Evolutionary conservation across 1,140 invertebrate species (phyloP), one percentile per base, ranked within the genome.

Genomic region (Anthonomus grandis): DNA sequence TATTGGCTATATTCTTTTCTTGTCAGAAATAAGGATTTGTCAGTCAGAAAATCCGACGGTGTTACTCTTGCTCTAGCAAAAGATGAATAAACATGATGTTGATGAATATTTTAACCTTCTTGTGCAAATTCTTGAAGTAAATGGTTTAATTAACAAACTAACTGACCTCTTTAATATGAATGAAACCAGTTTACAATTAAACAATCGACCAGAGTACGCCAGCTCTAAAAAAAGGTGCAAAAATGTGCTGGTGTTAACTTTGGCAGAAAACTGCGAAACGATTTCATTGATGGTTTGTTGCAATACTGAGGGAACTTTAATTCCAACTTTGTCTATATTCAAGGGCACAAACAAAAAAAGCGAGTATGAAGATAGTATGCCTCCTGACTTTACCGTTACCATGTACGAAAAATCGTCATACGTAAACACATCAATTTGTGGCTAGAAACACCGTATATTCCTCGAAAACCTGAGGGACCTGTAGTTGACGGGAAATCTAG

Each of bases 351-450:
- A 67, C 41, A 64, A 68, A 54, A 70, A 68, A 37, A 31, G 62
- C 17, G 68, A 75, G 50, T 70, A 67, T 48, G 27, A 51, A 53
- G 65, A 71, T 38, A 64, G 63, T 9, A 44, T 74, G 34, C 73
- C 72, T 22, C 53, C 55, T 19, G 67, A 68, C 6, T 67, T 63
- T 17, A 22, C 51, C 23, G 62, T 70, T 13, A 67, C 56, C 13
- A 70, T 74, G 67, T 65, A 61, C 36, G 59, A 71, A 62, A 70
- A 72, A 52, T 74, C 72, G 15, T 57, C 64, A 0, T 72, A 71
- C 49, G 59, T 74, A 9, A 75, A 64, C 46, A 31, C 67, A 3
- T 67, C 70, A n/a, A 24, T 76, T 55, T 65, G 31, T 73, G 70
- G 70, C 37, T 72, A 19, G 65, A 65, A 58, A 55, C 62, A 18